Percentiles rank a stretch among this genome's conserved stretches.
Conservation (phyloP, 2,888 invertebrate genomes). For the Scaptodrosophila latifasciaeformis region DNA sequence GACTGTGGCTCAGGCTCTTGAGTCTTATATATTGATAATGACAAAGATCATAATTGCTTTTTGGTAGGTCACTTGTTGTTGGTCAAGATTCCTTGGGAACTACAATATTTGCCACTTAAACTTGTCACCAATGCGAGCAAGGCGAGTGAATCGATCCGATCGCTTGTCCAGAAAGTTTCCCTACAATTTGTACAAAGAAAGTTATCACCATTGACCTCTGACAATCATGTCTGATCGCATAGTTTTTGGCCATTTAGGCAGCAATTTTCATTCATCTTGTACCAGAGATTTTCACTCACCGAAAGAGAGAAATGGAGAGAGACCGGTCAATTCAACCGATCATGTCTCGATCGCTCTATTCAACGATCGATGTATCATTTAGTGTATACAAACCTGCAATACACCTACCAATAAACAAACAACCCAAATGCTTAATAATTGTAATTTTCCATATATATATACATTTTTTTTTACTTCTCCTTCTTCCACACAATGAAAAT, state of each 20-base stretch:
- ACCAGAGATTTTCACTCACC: constrained; percentile 50
- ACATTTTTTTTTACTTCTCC: constrained; percentile 38
- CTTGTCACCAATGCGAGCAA: constrained; percentile 4
- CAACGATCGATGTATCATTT: constrained; percentile 52
- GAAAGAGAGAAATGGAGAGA: constrained; percentile 25
- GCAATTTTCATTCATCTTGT: constrained; percentile 57
- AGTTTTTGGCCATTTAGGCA: constrained; percentile 50
- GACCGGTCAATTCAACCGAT: constrained; percentile 57
- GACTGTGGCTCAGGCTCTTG: not conserved
- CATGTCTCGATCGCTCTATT: constrained; percentile 34
- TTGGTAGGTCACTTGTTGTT: constrained; percentile 47
- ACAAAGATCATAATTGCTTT: constrained; percentile 52
- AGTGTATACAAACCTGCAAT: constrained; percentile 58
- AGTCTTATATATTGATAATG: not conserved
- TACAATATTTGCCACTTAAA: too few relatives aligned
- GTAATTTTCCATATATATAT: constrained; percentile 65
- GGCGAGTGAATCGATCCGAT: not conserved
- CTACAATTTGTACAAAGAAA: constrained; percentile 39
- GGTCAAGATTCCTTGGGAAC: not conserved
- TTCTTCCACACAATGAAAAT: constrained; percentile 1
- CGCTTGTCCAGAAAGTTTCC: constrained; percentile 20
- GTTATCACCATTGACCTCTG: constrained; percentile 37
- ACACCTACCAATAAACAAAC: constrained; percentile 65
- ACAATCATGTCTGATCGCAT: constrained; percentile 40
- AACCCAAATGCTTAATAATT: constrained; percentile 67